Evolutionary conservation across 2,113 vertebrate species (phyloP).

Genomic region (Antechinus flavipes): DNA sequence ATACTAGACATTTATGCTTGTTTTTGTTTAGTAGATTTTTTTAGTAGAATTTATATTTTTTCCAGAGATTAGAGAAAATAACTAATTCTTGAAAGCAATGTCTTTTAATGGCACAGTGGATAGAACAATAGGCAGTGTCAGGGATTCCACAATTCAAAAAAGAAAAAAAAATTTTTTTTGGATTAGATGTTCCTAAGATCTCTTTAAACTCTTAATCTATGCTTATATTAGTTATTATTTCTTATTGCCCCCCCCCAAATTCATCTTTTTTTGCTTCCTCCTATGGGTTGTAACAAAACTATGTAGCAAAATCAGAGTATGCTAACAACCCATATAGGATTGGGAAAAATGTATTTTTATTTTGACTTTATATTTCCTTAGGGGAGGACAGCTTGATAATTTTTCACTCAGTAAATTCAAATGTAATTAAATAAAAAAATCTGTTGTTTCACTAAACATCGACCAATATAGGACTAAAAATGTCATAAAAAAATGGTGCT

Average conservation of each 20-base stretch:
- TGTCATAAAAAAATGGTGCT: neutral
- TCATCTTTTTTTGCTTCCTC: neutral
- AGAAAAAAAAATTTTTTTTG: too few species aligned
- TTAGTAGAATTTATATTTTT: neutral
- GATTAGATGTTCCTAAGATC: neutral
- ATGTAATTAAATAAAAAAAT: neutral
- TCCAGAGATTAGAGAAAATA: neutral
- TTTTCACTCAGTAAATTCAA: neutral
- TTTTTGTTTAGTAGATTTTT: neutral
- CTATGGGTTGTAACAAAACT: neutral
- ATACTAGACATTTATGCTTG: neutral
- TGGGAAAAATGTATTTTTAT: neutral
- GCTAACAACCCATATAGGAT: neutral
- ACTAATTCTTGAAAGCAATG: neutral
- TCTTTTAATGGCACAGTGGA: neutral
- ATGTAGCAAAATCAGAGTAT: neutral
- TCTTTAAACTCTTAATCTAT: neutral
- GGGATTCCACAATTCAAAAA: neutral
- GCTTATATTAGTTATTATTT: neutral
- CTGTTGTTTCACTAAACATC: conserved; percentile 15
- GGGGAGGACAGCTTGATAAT: neutral
- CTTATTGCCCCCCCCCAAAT: neutral
- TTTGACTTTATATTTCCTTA: neutral
- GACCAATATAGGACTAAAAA: conserved; percentile 32
- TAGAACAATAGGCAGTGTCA: neutral